Evolutionary conservation across 2,888 invertebrate genomes (phyloP).

Genomic region (Lucinisca nassula): DNA sequence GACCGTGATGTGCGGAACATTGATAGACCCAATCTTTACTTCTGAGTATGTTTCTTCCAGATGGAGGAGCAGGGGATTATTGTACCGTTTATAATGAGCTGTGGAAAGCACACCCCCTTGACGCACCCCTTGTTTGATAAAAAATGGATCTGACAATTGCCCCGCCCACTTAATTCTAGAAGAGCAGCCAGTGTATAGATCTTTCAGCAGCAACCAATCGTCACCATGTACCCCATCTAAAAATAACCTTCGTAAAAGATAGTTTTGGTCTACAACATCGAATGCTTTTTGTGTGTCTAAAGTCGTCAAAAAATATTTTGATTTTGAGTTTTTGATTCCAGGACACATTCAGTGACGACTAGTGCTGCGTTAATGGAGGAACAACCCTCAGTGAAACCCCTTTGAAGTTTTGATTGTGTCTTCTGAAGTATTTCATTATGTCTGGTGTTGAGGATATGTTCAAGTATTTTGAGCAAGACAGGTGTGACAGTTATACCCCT

Average conservation of each 20-base stretch:
- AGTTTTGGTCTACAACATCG: conserved; percentile 11
- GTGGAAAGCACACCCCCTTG: conserved; percentile 1
- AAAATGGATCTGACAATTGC: background rate
- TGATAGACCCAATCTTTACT: conserved; percentile 19
- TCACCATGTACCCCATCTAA: background rate
- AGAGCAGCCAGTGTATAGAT: background rate
- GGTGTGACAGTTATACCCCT: conserved; percentile 26
- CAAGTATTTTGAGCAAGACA: too few relatives aligned
- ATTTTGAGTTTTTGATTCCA: conserved; percentile 1
- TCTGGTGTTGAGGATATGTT: background rate
- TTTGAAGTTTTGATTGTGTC: conserved; percentile 15
- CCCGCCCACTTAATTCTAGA: conserved; percentile 19
- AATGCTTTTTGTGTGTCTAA: conserved; percentile 23
- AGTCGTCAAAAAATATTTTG: background rate
- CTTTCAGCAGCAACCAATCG: too few relatives aligned
- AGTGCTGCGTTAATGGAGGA: conserved; percentile 23
- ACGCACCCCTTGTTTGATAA: background rate
- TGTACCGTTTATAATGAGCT: background rate
- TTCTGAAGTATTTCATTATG: background rate
- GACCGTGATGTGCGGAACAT: background rate
- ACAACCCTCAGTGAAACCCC: conserved; percentile 6
- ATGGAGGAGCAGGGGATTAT: conserved; percentile 10
- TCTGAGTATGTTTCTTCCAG: conserved; percentile 12
- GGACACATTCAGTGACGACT: conserved; percentile 7
- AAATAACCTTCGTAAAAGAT: conserved; percentile 1